phyloP scores from a whole-genome alignment of 2,113 vertebrate genomes.

The Labrus mixtus region DNA sequence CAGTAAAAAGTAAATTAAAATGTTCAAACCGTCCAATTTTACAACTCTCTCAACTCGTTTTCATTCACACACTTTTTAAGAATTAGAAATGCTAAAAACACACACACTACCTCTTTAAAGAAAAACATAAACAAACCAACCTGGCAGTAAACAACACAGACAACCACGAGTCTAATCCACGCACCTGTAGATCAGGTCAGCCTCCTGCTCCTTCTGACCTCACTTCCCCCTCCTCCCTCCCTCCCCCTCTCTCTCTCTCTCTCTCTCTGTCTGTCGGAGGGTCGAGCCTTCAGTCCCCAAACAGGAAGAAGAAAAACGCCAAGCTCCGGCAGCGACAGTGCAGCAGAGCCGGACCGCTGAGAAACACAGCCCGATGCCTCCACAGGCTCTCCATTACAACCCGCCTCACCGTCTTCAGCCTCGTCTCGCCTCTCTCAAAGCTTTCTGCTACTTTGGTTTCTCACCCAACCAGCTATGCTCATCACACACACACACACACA shows the following conservation, averaged over 20 bases:
- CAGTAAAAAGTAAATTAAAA: not conserved
- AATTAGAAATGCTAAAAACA: too few relatives aligned
- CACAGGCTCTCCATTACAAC: conserved; percentile 40
- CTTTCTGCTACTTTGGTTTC: conserved; percentile 21
- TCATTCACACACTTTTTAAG: too few relatives aligned
- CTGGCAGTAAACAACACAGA: not conserved
- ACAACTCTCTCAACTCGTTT: not conserved
- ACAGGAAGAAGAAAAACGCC: conserved; percentile 43
- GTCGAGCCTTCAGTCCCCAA: conserved; percentile 39
- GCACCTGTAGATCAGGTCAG: conserved; percentile 55
- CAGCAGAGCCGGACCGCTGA: conserved; percentile 31
- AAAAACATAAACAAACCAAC: too few relatives aligned
- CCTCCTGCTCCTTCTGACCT: conserved; percentile 52
- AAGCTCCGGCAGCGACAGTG: not conserved
- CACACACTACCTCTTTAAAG: too few relatives aligned
- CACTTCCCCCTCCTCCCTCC: too few relatives aligned
- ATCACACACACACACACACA: conserved; percentile 4
- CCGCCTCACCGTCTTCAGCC: conserved; percentile 6
- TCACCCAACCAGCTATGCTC: conserved; percentile 34
- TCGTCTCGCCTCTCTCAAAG: conserved; percentile 16
- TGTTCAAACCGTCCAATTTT: not conserved
- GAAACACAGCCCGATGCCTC: conserved; percentile 36
- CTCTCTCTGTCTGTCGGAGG: not conserved
- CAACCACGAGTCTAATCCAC: conserved; percentile 2
- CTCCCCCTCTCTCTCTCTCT: not conserved